A percentile compares a stretch with the other conserved stretches of the same genome.
Evolutionary conservation across 2,113 vertebrate species (phyloP).

Genomic region (Microtus pennsylvanicus): DNA sequence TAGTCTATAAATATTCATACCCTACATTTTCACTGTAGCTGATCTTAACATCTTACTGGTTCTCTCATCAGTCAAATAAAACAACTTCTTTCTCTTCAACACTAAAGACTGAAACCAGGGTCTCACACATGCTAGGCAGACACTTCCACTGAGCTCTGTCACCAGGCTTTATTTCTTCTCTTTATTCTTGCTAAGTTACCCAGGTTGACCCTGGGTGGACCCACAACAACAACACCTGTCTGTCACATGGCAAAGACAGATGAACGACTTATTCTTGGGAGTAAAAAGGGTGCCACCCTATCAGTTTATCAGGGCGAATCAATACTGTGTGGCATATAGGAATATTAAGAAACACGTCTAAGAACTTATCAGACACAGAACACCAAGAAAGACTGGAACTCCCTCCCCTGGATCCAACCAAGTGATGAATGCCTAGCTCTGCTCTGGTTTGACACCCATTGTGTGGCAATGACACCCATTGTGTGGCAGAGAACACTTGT

Average conservation of each 20-base stretch:
- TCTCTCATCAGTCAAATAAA: slow-evolving; percentile 31
- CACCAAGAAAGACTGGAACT: neutral
- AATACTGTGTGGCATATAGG: neutral
- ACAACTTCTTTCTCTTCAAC: neutral
- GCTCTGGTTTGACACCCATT: neutral
- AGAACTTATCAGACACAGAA: neutral
- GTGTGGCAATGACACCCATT: neutral
- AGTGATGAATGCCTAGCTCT: neutral
- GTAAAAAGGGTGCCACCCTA: neutral
- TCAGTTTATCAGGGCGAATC: neutral
- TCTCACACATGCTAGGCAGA: neutral
- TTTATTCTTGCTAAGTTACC: neutral
- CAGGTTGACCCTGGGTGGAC: neutral
- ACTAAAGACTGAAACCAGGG: neutral
- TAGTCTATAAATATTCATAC: neutral
- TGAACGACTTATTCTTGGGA: neutral
- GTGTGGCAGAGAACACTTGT: too few relatives aligned
- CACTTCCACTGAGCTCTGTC: neutral
- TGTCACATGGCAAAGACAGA: neutral
- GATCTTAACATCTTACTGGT: slow-evolving; percentile 33
- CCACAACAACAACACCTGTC: neutral
- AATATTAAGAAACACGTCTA: neutral
- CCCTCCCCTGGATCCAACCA: neutral
- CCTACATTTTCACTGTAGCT: slow-evolving; percentile 57
- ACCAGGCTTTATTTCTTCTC: neutral